These are phyloP conservation scores for Drosophila cardini DNA, from an alignment of 1,140 invertebrate species.

Conservation along the genomic window DNA sequence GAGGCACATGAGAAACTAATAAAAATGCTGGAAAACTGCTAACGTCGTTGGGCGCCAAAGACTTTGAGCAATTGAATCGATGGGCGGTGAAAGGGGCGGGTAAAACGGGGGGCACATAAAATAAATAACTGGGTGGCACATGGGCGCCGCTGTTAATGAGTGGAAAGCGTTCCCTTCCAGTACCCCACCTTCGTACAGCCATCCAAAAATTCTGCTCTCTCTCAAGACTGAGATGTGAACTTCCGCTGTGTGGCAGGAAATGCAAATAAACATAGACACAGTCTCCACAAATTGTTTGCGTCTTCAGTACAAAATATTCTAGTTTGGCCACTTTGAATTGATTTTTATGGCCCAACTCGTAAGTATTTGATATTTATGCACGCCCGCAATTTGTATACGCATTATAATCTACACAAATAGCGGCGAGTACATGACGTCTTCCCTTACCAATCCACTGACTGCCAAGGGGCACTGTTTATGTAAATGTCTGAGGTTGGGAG, in stretches of 20 bases:
- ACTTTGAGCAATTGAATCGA: constrained; percentile 17
- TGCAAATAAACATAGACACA: constrained; percentile 75
- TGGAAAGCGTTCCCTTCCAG: neutral
- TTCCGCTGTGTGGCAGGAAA: constrained; percentile 75
- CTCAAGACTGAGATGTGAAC: constrained; percentile 68
- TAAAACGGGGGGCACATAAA: constrained; percentile 25
- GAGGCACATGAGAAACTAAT: constrained; percentile 7
- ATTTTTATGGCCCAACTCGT: constrained; percentile 75
- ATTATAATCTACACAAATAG: constrained; percentile 54
- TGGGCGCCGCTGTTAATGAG: constrained; percentile 35
- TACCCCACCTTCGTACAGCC: no score
- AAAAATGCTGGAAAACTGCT: constrained; percentile 10
- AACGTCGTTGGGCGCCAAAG: constrained; percentile 29
- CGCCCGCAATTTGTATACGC: constrained; percentile 56
- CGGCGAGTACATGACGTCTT: constrained; percentile 42
- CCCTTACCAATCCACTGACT: neutral
- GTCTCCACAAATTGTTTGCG: constrained; percentile 13
- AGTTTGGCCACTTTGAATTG: constrained; percentile 67
- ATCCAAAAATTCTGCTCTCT: no score
- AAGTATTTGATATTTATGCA: constrained; percentile 81
- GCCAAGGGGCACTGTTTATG: constrained; percentile 27
- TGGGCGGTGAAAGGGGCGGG: neutral
- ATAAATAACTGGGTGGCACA: constrained; percentile 46
- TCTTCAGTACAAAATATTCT: constrained; percentile 9
- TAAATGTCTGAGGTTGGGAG: constrained; percentile 18